Evolutionary conservation across 2,797 vertebrate genomes (phyloP).

Genomic region (Adrianichthys oophorus): DNA sequence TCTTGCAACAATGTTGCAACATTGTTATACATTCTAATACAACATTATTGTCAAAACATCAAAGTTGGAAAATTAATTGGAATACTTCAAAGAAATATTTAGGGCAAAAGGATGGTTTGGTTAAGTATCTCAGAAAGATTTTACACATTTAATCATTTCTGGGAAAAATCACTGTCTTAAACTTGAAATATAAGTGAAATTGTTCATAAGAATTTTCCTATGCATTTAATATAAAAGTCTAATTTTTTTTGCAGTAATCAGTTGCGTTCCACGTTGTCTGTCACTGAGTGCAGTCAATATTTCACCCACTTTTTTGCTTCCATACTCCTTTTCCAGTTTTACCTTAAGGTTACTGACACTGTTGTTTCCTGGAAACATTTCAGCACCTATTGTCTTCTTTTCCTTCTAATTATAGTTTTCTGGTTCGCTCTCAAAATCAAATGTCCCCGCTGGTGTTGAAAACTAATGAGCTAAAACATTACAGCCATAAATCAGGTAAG

Average conservation of each 20-base stretch:
- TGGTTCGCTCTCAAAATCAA: conserved; percentile 18
- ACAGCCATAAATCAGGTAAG: conserved; percentile 45
- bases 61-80: too few relatives aligned
- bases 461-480: conserved; percentile 40
- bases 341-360: conserved; percentile 23
- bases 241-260: background rate
- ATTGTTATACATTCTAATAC: too few relatives aligned
- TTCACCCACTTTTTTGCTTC: conserved; percentile 34
- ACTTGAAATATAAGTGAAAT: too few relatives aligned
- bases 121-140: too few relatives aligned
- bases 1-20: too few relatives aligned
- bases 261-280: conserved; percentile 2
- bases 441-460: conserved; percentile 37
- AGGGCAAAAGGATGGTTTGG: too few relatives aligned
- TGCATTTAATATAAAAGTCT: background rate
- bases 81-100: too few relatives aligned
- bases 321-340: conserved; percentile 5
- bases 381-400: conserved; percentile 25
- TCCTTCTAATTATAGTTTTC: conserved; percentile 21
- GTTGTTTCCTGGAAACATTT: conserved; percentile 23
- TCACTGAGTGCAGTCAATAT: conserved; percentile 25
- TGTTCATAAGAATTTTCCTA: too few relatives aligned
- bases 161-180: too few relatives aligned
- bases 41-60: too few relatives aligned
- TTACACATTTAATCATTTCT: too few relatives aligned